phyloP scores from a whole-genome alignment of 2,113 vertebrate species.

The Gymnogyps californianus region DNA sequence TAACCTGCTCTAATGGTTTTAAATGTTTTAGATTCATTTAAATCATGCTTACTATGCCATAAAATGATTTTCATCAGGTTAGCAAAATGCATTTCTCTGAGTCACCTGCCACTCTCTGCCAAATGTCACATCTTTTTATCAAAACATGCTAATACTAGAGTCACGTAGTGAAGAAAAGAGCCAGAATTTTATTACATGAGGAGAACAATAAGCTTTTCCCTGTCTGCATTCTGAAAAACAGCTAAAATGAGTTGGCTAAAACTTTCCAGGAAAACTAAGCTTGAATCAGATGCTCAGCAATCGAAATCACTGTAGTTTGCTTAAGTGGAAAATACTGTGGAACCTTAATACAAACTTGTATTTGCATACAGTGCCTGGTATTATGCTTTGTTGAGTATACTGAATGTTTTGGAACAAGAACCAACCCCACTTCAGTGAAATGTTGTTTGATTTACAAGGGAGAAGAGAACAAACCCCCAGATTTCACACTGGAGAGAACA shows the following conservation, averaged over 20 bases:
- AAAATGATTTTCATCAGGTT: background rate
- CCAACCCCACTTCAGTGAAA: background rate
- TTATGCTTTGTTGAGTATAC: background rate
- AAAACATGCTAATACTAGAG: background rate
- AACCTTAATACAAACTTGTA: background rate
- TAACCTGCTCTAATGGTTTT: background rate
- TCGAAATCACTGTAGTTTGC: background rate
- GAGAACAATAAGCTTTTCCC: background rate
- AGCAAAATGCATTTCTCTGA: background rate
- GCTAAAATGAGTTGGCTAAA: background rate
- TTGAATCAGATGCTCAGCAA: background rate
- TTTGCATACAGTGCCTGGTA: background rate
- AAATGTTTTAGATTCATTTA: background rate
- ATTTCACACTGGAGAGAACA: background rate
- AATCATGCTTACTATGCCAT: background rate
- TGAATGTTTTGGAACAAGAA: background rate
- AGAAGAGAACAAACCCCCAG: background rate
- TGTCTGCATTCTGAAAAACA: background rate
- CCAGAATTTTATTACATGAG: background rate
- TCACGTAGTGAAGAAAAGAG: background rate
- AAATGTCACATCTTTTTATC: background rate
- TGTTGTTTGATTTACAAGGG: background rate
- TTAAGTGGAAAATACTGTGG: background rate
- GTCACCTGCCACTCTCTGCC: background rate
- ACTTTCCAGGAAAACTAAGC: background rate